Base-by-base conservation (phyloP, 2,888 invertebrate genomes). In the Leptinotarsa rubiginosa region DNA sequence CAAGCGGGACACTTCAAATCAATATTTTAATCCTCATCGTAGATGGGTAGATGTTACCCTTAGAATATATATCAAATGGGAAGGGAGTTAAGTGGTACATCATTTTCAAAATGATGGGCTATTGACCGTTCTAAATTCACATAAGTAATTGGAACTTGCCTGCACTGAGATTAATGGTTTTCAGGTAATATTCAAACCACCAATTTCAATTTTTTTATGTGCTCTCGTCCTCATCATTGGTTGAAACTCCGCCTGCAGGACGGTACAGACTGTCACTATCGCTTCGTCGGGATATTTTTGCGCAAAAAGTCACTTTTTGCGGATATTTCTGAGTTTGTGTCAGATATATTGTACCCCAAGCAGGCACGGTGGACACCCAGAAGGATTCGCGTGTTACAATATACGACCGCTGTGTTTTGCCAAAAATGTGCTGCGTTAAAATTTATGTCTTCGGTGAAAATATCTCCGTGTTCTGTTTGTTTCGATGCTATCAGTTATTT, bases 361-460 rank as follows among this genome's bases (percentile, higher is more conserved):
- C 81, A 82, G 81, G 79, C 82, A 71, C 77, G 79, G 77, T 80
- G 82, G 84, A 85, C 85, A 84, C 81, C 82, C 84, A 84, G 85
- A 85, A 85, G 85, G 85, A 85, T 86, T 85, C 85, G 84, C 85
- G 84, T 83, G 85, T 85, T 84, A 81, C 83, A 81, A 83, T 84
- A 83, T 84, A 84, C 83, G 77, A 77, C 75, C 77, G 69, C 73
- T 67, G 73, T 69, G 76, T 66, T 50, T 54, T 65, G 71, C 64
- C 66, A 73, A 75, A 77, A 75, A 69, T 56, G 47, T 56, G 47
- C 69, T 47, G 22, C 69, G 41, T 16, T 56, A 20, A 56, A 69
- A 31, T 68, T 16, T 68, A 68, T 68, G 41, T 50, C 50, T 68
- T 52, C 41, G 12, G 54, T 54, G 16, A 54, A 69, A 69, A 69